Evolutionary conservation across 2,113 vertebrate genomes (phyloP).

Genomic region (Marcusenius ussheri): DNA sequence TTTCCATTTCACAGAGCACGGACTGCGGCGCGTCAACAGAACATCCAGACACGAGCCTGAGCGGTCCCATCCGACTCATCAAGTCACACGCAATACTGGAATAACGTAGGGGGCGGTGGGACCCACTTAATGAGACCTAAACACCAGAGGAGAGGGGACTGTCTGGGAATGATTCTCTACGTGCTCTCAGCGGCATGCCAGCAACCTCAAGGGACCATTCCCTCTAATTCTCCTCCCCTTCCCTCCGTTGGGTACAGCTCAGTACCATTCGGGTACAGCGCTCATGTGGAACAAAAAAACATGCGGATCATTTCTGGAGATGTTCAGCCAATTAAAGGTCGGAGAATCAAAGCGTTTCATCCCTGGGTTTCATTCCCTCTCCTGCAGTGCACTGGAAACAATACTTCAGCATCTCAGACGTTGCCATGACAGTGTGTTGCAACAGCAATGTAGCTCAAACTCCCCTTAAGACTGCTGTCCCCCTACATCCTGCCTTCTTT

Average conservation of each 20-base stretch:
- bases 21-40: slow-evolving; percentile 4
- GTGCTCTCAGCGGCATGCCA: slow-evolving; percentile 51
- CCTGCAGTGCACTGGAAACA: not conserved
- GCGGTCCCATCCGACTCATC: slow-evolving; percentile 44
- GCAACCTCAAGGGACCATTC: slow-evolving; percentile 32
- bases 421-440: not conserved
- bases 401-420: not conserved
- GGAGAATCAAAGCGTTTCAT: not conserved
- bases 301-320: not conserved
- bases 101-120: slow-evolving; percentile 70
- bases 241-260: not conserved
- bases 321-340: not conserved
- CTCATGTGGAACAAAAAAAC: not conserved
- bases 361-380: not conserved
- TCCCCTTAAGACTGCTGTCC: not conserved
- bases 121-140: slow-evolving; percentile 70
- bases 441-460: not conserved
- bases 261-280: not conserved
- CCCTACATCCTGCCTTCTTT: not conserved
- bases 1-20: not conserved
- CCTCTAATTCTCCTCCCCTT: not conserved
- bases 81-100: slow-evolving; percentile 57
- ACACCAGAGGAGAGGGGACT: slow-evolving; percentile 71
- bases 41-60: not conserved
- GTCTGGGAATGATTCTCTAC: slow-evolving; percentile 59